Conservation (phyloP, 2,888 invertebrate genomes). For the Idaea dimidiata region DNA sequence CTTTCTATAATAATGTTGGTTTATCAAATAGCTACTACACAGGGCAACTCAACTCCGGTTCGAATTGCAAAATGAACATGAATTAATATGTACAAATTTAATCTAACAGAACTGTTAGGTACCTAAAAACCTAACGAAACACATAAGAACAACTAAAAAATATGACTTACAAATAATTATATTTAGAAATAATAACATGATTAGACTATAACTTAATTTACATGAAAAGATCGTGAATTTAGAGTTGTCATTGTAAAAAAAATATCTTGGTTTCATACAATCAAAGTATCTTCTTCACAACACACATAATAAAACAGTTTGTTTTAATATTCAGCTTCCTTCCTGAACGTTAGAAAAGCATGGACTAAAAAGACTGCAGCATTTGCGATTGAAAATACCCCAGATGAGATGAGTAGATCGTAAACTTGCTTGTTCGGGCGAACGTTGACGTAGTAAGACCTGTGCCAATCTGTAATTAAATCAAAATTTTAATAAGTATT, state of each 20-base stretch:
- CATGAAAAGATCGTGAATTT: background rate
- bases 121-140: background rate
- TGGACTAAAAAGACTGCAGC: conserved; percentile 82
- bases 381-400: conserved; percentile 83
- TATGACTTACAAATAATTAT: background rate
- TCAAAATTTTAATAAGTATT: conserved; percentile 10
- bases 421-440: conserved; percentile 84
- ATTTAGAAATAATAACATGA: background rate
- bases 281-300: conserved; percentile 28
- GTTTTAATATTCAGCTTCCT: conserved; percentile 74
- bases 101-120: background rate
- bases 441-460: conserved; percentile 73
- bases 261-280: background rate
- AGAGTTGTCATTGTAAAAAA: background rate
- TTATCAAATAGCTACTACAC: conserved; percentile 37
- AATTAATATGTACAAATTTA: background rate
- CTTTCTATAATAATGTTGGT: background rate
- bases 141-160: background rate
- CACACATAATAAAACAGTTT: conserved; percentile 4
- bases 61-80: background rate
- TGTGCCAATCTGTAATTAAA: conserved; percentile 65
- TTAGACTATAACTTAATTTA: background rate
- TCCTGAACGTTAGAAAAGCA: conserved; percentile 81
- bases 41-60: conserved; percentile 32
- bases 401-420: conserved; percentile 84